phyloP scores from a whole-genome alignment of 2,113 vertebrate genomes.

The Heterotis niloticus region DNA sequence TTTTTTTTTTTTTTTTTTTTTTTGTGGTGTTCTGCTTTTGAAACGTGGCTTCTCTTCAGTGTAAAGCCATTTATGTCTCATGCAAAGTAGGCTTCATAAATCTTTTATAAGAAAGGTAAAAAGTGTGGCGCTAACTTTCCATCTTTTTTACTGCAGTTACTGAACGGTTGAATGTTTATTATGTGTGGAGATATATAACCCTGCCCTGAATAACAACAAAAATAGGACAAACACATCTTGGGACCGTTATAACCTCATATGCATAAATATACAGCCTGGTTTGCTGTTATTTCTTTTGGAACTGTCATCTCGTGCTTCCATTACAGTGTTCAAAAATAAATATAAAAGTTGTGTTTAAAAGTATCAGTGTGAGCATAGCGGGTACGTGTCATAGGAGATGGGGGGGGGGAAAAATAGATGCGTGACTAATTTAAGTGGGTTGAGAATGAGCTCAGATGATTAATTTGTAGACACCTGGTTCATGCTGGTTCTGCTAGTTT shows the following conservation, averaged over 20 bases:
- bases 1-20: no score
- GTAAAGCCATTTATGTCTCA: no score
- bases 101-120: no score
- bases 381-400: neutral
- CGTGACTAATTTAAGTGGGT: constrained; percentile 6
- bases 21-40: no score
- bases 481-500: neutral
- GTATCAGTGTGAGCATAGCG: neutral
- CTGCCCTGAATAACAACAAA: neutral
- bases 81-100: no score
- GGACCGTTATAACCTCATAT: neutral
- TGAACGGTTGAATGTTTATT: neutral
- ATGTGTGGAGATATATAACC: neutral
- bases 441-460: neutral
- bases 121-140: no score
- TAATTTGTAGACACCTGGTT: neutral
- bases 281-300: no score
- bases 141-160: no score
- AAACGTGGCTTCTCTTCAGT: no score
- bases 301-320: no score
- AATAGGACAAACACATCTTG: constrained; percentile 1
- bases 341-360: no score
- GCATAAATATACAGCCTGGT: neutral
- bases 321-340: no score
- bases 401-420: neutral